Evolutionary conservation across 2,888 invertebrate genomes (phyloP), one percentile per base, ranked within the genome.

Genomic region (Tyria jacobaeae): DNA sequence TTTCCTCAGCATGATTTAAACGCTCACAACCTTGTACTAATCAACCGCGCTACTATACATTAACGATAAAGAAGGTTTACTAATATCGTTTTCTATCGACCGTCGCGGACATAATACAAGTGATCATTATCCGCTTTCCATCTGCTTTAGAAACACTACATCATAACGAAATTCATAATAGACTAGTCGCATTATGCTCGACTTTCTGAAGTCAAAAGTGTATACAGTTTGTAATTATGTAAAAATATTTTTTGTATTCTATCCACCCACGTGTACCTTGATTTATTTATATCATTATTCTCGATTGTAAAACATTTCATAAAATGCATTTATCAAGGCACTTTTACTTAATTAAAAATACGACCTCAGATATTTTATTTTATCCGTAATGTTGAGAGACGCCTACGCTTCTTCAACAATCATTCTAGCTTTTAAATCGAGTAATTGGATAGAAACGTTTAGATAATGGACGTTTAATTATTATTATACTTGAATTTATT

Each of bases 401-500:
- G 50, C 77, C 74, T 60, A 76, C 74, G 25, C 48, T 1, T 21
- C 7, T n/a, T 34, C 44, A 27, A 52, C 58, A 54, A 60, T 53
- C 31, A 44, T 48, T 60, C 39, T 39, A 56, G 44, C 60, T 60
- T 60, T 66, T 57, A 60, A 53, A 75, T 66, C 55, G 55, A 76
- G 64, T 73, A 73, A 73, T 73, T 73, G 74, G 27, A 17, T 25
- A n/a, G n/a, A 25, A 17, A 24, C 24, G 27, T 57, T 9, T 34
- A 50, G 52, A 59, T 73, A 69, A 73, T 62, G 57, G 73, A 31
- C 57, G 17, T 64, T 70, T 76, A 73, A 73, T 64, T 64, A 64
- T 55, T 44, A 25, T n/a, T 48, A 6, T 39, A 60, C 21, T 21
- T 54, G 17, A 35, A 49, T 48, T 49, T 54, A 31, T 53, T 39